Evolutionary conservation across 2,113 vertebrate species (phyloP), one percentile per base, ranked within the genome.

Genomic region (Varanus salvator): DNA sequence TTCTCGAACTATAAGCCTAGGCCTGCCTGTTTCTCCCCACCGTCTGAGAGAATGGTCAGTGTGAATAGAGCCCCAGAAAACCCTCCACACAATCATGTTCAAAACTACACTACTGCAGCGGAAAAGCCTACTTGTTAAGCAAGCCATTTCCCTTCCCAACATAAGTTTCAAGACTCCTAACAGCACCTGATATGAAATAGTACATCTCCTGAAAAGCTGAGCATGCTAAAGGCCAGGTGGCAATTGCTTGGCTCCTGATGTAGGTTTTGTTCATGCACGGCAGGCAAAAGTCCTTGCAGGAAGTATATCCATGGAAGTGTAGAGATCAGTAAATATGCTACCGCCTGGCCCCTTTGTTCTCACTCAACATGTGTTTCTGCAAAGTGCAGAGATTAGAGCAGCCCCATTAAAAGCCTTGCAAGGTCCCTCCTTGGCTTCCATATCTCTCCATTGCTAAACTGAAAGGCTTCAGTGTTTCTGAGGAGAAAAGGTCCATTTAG

Each of bases 281-380:
- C 85, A 93, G 92, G 87, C 77, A 72, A 87, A 92, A 50, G 84
- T 66, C 84, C 90, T 88, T 31, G 57, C 76, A 84, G 84, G 89
- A 96, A 86, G 75, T 60, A 83, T 38, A 88, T 60, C 72, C 38
- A 60, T 50, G 44, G 38, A 91, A 72, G 48, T 87, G n/a, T 14
- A 85, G 64, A 68, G 66, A 86, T 66, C 71, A 90, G 54, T 52
- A 89, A 93, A 92, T 0, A 0, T 69, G 27, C 74, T 92, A 8
- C 71, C 52, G 85, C 44, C 21, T 86, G 77, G 12, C 29, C 44
- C 77, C 77, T 91, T 80, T 90, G 86, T 90, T 83, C 68, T 89
- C 85, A 89, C 23, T 27, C 57, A 31, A 29, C 12, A 9, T 0
- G 3, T 1, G 3, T 23, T 89, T 90, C 82, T 52, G 57, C 86